Evolutionary conservation across 2,113 vertebrate genomes (phyloP).

Genomic region (Coturnix japonica): DNA sequence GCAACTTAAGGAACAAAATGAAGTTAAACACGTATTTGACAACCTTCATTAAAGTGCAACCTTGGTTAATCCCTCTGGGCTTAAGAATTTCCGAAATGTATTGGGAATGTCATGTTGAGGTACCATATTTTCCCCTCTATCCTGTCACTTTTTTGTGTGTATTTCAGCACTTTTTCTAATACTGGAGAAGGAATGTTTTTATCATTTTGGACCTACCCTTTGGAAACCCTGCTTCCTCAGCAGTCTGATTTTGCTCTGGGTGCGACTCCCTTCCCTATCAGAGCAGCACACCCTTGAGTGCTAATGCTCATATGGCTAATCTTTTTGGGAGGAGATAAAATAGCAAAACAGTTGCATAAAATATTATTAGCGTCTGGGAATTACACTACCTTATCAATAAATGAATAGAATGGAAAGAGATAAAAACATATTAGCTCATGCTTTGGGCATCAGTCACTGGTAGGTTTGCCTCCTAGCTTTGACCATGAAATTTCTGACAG

Average conservation of each 20-base stretch:
- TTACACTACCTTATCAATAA: neutral
- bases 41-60: neutral
- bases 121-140: neutral
- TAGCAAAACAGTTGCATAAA: neutral
- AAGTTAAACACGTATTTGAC: neutral
- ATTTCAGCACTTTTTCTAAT: neutral
- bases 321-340: neutral
- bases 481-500: neutral
- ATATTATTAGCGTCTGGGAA: neutral
- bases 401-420: neutral
- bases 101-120: neutral
- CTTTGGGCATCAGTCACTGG: neutral
- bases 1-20: neutral
- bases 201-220: neutral
- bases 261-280: accelerated
- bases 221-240: neutral
- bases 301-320: accelerated
- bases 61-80: neutral
- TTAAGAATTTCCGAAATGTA: neutral
- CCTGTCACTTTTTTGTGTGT: neutral
- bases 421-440: neutral
- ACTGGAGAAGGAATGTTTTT: neutral
- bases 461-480: neutral
- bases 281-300: neutral
- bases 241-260: neutral